Percentiles rank a stretch among this genome's conserved stretches.
phyloP scores from a whole-genome alignment of 2,113 vertebrate genomes.

The Fregetta grallaria region DNA sequence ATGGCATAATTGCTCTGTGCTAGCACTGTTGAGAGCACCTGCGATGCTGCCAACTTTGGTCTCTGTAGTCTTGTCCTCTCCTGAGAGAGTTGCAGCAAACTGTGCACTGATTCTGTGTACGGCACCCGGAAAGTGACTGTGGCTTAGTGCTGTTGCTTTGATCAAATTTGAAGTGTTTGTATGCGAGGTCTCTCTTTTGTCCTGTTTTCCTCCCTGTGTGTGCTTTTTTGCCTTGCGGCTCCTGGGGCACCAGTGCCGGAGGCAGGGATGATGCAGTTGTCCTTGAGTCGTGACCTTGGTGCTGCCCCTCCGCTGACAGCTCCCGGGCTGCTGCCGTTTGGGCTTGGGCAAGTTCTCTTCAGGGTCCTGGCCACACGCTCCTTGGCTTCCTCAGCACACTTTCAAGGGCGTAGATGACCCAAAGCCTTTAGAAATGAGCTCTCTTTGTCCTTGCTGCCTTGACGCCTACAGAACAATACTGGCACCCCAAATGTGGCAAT shows the following conservation, averaged over 20 bases:
- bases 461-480: neutral
- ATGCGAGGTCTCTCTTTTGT: fast-evolving
- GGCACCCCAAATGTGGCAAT: neutral
- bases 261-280: neutral
- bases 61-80: neutral
- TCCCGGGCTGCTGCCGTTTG: neutral
- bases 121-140: fast-evolving
- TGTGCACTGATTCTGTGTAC: fast-evolving
- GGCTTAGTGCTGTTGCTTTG: neutral
- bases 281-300: constrained; percentile 22
- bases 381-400: neutral
- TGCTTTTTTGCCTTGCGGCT: neutral
- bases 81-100: neutral
- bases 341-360: neutral
- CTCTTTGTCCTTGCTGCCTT: neutral
- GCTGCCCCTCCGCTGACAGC: neutral
- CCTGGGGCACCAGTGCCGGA: neutral
- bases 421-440: neutral
- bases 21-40: neutral
- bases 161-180: neutral
- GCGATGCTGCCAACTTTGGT: neutral
- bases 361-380: neutral
- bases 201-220: fast-evolving
- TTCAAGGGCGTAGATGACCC: neutral
- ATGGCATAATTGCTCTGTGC: neutral